Percentiles rank a stretch among this genome's conserved stretches.
Conservation (phyloP, 2,888 invertebrate species). For the Tetanocera ferruginea region DNA sequence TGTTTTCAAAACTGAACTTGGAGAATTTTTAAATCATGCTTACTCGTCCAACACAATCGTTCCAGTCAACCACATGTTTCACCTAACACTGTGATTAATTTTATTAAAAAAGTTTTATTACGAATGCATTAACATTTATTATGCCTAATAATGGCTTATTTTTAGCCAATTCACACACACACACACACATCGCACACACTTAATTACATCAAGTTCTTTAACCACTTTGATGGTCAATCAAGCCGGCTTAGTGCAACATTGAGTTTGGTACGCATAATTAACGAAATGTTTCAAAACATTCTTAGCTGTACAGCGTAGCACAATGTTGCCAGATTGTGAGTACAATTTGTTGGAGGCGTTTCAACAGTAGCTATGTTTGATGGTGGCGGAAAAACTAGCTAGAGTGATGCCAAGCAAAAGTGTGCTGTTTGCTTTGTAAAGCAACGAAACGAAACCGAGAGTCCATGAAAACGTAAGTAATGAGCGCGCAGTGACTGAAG, state of each 20-base stretch:
- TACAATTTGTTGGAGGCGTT: conserved; percentile 24
- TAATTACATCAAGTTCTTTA: conserved; percentile 47
- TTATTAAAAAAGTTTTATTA: background rate
- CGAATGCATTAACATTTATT: conserved; percentile 14
- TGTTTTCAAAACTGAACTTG: no score
- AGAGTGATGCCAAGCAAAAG: conserved; percentile 30
- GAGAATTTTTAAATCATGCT: no score
- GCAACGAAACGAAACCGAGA: conserved; percentile 17
- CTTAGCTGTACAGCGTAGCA: background rate
- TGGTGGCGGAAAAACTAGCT: background rate
- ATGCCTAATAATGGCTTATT: conserved; percentile 11
- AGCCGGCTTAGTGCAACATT: conserved; percentile 17
- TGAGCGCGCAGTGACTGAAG: background rate
- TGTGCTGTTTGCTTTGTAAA: background rate
- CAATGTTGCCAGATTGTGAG: conserved; percentile 14
- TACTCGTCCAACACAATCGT: no score
- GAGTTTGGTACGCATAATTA: conserved; percentile 30
- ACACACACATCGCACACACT: background rate
- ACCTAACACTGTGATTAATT: background rate
- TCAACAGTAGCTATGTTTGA: conserved; percentile 13
- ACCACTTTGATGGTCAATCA: conserved; percentile 49
- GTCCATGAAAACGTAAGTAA: background rate
- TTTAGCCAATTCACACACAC: background rate
- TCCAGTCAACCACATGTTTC: background rate
- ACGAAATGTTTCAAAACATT: background rate